Evolutionary conservation across 2,888 invertebrate species (phyloP), one percentile per base, ranked within the genome.

Genomic region (Chirona hameri): DNA sequence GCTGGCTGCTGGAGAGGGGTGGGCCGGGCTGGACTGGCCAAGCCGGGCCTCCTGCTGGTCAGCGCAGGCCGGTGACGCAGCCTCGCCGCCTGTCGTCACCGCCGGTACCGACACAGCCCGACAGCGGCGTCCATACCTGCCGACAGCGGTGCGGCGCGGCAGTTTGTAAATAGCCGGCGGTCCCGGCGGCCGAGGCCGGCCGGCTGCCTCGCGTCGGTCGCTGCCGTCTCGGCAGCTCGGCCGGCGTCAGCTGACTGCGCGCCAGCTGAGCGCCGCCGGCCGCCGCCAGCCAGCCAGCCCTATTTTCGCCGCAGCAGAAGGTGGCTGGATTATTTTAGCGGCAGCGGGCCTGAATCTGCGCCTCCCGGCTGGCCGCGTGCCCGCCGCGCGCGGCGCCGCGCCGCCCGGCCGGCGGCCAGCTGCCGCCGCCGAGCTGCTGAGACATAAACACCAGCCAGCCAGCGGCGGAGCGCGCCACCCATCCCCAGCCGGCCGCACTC

Each of bases 261-360:
- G 76, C 46, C 46, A 76, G 76, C 76, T 76, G 76, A 76, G 39
- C 39, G 76, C 24, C 10, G 39, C 39, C 46, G 21, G 76, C 24
- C 76, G 39, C 39, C 52, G 52, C 15, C 52, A 52, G 24, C 72
- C 72, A 72, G 76, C 46, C 24, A 46, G 76, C 76, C 76, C 76
- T 76, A 76, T 76, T 76, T 76, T 76, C 76, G 27, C 76, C 76
- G 46, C 24, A 2, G 76, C 46, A 46, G 76, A 76, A 46, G 46
- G 76, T 21, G 76, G 76, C 76, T 76, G 76, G 76, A 76, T 76
- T 39, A 76, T 76, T 76, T 76, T 76, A 76, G 76, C 39, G 76
- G 24, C 76, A 7, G 7, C 46, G 9, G 24, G 39, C 46, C 46
- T 46, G 76, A 76, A 76, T 76, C 39, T 76, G 76, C 76, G 29